Percentiles rank a stretch among this genome's conserved stretches.
Evolutionary conservation across 2,113 vertebrate species (phyloP).

Genomic region (Amphilophus citrinellus): DNA sequence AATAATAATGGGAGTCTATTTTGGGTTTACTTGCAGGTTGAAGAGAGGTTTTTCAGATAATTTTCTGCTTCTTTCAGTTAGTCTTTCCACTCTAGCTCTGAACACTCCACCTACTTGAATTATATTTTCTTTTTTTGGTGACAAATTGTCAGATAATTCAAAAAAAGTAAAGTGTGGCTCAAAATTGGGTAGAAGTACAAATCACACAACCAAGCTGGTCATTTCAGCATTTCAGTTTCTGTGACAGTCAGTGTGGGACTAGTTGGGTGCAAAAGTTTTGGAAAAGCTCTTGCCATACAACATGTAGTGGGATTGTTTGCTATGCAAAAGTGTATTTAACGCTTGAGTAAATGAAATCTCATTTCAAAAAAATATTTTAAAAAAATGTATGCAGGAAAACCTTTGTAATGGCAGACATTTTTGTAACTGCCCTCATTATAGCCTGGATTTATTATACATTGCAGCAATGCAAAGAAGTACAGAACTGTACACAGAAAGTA

Average conservation of each 20-base stretch:
- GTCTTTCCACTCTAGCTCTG: background rate
- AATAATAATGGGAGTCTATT: too few relatives aligned
- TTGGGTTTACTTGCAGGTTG: background rate
- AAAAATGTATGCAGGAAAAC: too few relatives aligned
- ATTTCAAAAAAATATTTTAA: too few relatives aligned
- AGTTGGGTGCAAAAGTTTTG: too few relatives aligned
- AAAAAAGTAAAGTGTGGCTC: background rate
- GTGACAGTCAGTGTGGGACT: too few relatives aligned
- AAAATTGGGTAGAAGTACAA: background rate
- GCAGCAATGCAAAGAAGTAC: background rate
- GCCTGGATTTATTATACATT: background rate
- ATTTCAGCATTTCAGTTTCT: background rate
- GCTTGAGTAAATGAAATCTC: too few relatives aligned
- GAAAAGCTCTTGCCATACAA: too few relatives aligned
- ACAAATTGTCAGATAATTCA: background rate
- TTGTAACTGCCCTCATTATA: too few relatives aligned
- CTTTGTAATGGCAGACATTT: too few relatives aligned
- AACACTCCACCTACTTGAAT: background rate
- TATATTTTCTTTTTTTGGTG: fast-evolving
- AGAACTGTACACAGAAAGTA: background rate
- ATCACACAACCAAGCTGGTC: background rate
- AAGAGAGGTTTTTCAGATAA: background rate
- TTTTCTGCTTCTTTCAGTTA: background rate
- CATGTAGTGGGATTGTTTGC: too few relatives aligned
- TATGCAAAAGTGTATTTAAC: too few relatives aligned